Evolutionary conservation across 2,113 vertebrate genomes (phyloP).

Genomic region (Hemiprocne comata): DNA sequence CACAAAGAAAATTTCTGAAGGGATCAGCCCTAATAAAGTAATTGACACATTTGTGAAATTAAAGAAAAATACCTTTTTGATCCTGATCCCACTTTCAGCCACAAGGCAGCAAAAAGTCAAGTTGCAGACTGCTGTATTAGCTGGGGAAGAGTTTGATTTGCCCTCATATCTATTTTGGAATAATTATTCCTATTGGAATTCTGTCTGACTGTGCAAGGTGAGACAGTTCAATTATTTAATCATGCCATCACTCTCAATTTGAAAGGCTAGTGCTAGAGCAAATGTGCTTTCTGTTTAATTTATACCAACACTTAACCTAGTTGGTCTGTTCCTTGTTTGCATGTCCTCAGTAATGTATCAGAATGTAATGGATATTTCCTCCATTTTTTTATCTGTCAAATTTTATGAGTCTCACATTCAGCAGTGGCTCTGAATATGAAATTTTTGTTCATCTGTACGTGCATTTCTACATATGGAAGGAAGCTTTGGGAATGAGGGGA

Average conservation of each 20-base stretch:
- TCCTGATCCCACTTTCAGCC: neutral
- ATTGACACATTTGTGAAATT: neutral
- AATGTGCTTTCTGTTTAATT: slow-evolving; percentile 65
- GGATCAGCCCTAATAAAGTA: neutral
- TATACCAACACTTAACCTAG: slow-evolving; percentile 60
- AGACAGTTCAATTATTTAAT: slow-evolving; percentile 58
- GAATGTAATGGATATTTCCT: slow-evolving; percentile 29
- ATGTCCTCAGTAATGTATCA: neutral
- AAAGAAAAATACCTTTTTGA: neutral
- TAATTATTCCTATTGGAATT: slow-evolving; percentile 43
- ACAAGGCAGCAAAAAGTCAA: neutral
- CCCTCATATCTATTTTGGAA: neutral
- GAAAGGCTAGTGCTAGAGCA: slow-evolving; percentile 40
- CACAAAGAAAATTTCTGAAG: neutral
- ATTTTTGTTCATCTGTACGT: neutral
- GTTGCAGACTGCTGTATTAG: neutral
- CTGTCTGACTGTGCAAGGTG: slow-evolving; percentile 46
- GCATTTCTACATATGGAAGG: neutral
- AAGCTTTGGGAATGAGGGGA: neutral
- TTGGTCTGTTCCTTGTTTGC: slow-evolving; percentile 45
- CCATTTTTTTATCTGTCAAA: slow-evolving; percentile 29
- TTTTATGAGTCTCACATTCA: slow-evolving; percentile 12
- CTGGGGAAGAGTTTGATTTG: neutral
- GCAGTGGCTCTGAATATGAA: neutral
- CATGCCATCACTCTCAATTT: slow-evolving; percentile 34